Conservation (phyloP, 2,888 invertebrate species). For the Hemaris fuciformis region DNA sequence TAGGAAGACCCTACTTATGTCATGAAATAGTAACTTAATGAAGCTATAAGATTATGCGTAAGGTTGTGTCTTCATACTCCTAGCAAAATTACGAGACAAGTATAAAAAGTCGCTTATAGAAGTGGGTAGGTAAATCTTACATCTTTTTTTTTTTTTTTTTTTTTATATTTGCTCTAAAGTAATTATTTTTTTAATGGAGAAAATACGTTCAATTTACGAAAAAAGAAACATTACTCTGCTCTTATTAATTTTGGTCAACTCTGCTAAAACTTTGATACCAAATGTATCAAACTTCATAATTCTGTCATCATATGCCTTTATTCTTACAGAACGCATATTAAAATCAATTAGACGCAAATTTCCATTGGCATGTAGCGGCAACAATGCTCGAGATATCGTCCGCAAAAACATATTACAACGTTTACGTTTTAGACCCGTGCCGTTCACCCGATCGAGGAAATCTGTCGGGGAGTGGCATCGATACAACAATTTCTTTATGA, state of each 20-base stretch:
- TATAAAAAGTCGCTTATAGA: too few relatives aligned
- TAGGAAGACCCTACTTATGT: not conserved
- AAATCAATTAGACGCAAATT: conserved; percentile 14
- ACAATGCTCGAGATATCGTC: conserved; percentile 48
- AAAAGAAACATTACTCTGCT: too few relatives aligned
- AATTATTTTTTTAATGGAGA: too few relatives aligned
- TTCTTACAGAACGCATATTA: not conserved
- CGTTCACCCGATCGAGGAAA: conserved; percentile 59
- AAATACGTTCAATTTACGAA: too few relatives aligned
- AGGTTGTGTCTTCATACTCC: not conserved
- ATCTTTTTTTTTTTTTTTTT: too few relatives aligned
- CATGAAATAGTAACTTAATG: not conserved
- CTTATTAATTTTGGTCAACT: too few relatives aligned
- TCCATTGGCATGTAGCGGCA: conserved; percentile 41
- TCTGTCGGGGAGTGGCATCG: conserved; percentile 20
- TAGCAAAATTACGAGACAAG: not conserved
- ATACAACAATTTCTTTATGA: not conserved
- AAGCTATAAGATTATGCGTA: not conserved
- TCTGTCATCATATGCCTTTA: not conserved
- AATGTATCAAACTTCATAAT: too few relatives aligned
- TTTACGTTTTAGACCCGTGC: conserved; percentile 35
- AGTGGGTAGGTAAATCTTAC: too few relatives aligned
- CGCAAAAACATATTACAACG: conserved; percentile 42
- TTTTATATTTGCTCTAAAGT: too few relatives aligned
- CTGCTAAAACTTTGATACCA: not conserved